These are phyloP conservation scores for Pyrrhosoma nymphula DNA, from an alignment of 2,888 invertebrate species.

Conservation along the genomic window DNA sequence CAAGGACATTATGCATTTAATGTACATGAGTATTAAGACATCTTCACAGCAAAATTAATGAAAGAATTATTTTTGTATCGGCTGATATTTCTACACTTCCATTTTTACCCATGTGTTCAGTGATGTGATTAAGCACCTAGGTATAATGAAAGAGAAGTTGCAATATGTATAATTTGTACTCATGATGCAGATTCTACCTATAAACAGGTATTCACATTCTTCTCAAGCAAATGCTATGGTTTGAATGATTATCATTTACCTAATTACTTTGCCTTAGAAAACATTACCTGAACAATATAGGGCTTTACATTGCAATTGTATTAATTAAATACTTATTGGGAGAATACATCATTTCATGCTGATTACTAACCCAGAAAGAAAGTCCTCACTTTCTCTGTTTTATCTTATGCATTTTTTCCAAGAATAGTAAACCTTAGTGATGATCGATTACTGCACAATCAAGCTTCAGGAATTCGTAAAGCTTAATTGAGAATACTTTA, in stretches of 20 bases:
- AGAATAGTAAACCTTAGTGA: neutral
- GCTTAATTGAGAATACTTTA: slow-evolving; percentile 35
- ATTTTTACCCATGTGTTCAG: slow-evolving; percentile 33
- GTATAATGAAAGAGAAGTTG: neutral
- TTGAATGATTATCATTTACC: neutral
- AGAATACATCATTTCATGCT: neutral
- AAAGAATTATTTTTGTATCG: slow-evolving; percentile 37
- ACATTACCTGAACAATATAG: neutral
- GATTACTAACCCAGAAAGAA: neutral
- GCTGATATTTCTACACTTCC: slow-evolving; percentile 25
- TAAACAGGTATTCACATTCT: neutral
- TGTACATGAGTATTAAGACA: neutral
- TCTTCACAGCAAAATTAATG: slow-evolving; percentile 1
- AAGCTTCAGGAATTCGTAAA: slow-evolving; percentile 31
- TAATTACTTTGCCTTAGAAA: neutral
- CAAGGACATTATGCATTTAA: neutral
- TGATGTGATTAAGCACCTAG: neutral
- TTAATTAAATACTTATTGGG: neutral
- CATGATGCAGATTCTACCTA: neutral
- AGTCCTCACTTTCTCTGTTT: neutral
- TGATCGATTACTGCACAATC: neutral
- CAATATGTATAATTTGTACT: neutral
- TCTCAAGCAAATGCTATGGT: neutral
- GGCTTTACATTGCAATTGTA: neutral
- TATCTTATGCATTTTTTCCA: neutral